phyloP scores from a whole-genome alignment of 2,113 vertebrate genomes.

The Athene cunicularia region DNA sequence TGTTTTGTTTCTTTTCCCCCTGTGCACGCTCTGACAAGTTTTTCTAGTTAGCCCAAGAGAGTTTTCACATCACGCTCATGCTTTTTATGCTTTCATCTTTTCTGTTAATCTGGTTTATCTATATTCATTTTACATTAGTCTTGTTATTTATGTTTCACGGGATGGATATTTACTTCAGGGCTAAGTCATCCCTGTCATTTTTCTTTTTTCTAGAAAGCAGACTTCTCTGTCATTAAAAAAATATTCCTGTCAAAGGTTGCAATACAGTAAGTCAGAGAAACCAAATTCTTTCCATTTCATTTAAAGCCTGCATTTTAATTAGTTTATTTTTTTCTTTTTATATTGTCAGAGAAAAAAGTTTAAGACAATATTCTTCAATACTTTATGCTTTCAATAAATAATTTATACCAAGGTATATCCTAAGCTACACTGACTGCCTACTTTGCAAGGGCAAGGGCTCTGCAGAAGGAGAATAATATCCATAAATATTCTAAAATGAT shows the following conservation, averaged over 20 bases:
- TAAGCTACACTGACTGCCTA: not conserved
- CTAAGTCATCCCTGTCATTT: not conserved
- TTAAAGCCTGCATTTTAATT: constrained; percentile 45
- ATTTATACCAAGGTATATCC: constrained; percentile 16
- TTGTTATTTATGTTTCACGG: constrained; percentile 45
- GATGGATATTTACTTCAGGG: not conserved
- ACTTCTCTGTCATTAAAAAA: not conserved
- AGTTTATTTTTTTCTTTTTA: constrained; percentile 9
- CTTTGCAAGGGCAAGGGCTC: constrained; percentile 6
- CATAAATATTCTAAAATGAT: constrained; percentile 50
- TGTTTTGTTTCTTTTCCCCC: not conserved
- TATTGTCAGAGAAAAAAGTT: constrained; percentile 55
- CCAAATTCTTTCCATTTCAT: constrained; percentile 3
- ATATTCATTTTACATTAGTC: constrained; percentile 45
- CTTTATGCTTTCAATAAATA: constrained; percentile 45
- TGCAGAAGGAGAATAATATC: constrained; percentile 1
- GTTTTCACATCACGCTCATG: not conserved
- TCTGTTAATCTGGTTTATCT: constrained; percentile 55
- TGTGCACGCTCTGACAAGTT: not conserved
- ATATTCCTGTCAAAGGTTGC: not conserved
- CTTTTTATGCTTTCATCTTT: constrained; percentile 34
- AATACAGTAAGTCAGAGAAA: not conserved
- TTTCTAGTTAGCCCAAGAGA: constrained; percentile 17
- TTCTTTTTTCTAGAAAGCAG: not conserved
- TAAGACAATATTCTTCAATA: constrained; percentile 58